Conservation (phyloP, 2,888 invertebrate species). For the Eupeodes latifasciatus region DNA sequence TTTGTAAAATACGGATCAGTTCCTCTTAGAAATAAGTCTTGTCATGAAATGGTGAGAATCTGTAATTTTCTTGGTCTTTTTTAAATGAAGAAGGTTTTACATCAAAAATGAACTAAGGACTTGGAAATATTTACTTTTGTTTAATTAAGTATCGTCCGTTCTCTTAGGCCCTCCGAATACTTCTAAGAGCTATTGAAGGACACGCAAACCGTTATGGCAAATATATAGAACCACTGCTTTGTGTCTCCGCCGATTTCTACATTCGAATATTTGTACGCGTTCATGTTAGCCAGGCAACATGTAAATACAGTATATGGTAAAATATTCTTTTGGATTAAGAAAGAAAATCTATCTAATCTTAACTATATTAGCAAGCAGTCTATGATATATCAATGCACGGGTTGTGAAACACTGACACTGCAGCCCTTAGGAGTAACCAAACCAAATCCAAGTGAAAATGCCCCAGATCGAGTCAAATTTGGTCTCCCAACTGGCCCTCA, state of each 20-base stretch:
- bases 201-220: constrained; percentile 97
- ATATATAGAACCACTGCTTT: constrained; percentile 95
- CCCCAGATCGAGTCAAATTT: constrained; percentile 87
- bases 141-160: too few relatives aligned
- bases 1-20: constrained; percentile 96
- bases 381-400: constrained; percentile 94
- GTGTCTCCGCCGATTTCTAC: constrained; percentile 98
- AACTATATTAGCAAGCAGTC: constrained; percentile 89
- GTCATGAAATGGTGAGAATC: constrained; percentile 94
- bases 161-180: constrained; percentile 93
- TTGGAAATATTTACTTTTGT: too few relatives aligned
- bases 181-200: constrained; percentile 94
- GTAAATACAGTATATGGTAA: constrained; percentile 93
- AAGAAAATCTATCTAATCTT: background rate
- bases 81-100: too few relatives aligned
- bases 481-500: constrained; percentile 89
- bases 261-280: constrained; percentile 96
- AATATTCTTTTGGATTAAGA: background rate
- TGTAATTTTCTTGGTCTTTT: background rate
- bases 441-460: constrained; percentile 86
- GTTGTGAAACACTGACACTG: constrained; percentile 92
- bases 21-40: constrained; percentile 92
- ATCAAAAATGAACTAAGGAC: too few relatives aligned
- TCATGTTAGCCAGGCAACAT: constrained; percentile 91
- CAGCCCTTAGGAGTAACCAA: constrained; percentile 90